Base-by-base conservation (phyloP, 2,888 invertebrate genomes). In the Spatulosminthurus flaviceps region DNA sequence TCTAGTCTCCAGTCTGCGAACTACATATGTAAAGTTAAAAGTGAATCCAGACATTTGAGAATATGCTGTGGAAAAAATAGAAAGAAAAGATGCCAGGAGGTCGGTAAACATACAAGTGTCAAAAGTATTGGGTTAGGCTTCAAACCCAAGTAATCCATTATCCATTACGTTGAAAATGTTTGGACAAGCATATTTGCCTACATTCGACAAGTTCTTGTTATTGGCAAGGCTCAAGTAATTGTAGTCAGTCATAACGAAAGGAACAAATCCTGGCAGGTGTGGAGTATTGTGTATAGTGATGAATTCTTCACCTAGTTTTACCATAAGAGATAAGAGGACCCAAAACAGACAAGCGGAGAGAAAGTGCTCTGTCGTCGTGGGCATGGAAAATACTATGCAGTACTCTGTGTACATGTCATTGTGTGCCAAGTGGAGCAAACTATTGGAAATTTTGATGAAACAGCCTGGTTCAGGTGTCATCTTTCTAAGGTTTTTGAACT, bases 401-500 rank as follows among this genome's bases (percentile, higher is more conserved):
- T 64, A 26, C n/a, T n/a, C n/a, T n/a, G 24, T 64, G 64, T 22
- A 64, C 19, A 22, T 64, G 64, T 64, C 64, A 64, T 9, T 64
- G 64, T 16, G 64, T 64, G 64, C 64, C 64, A 64, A 64, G 64
- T 64, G 16, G 64, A 26, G 26, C 64, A 64, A 5, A 22, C 24
- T 24, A 64, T 64, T 24, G 21, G 2, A 24, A 16, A 64, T 64
- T 64, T 64, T 64, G 11, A 24, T 64, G 24, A 64, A 64, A 64
- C 64, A 64, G 24, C 26, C 64, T 22, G 64, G 2, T 22, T 64
- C 64, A 64, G 64, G 64, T 64, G 64, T 64, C 64, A 24, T 26
- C 64, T 64, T 64, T 64, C 16, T 22, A 4, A 26, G 64, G 64
- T 64, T 64, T 64, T 64, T 64, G 64, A 64, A 64, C 64, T 24